phyloP scores from a whole-genome alignment of 2,113 vertebrate genomes.

The Vanacampus margaritifer region DNA sequence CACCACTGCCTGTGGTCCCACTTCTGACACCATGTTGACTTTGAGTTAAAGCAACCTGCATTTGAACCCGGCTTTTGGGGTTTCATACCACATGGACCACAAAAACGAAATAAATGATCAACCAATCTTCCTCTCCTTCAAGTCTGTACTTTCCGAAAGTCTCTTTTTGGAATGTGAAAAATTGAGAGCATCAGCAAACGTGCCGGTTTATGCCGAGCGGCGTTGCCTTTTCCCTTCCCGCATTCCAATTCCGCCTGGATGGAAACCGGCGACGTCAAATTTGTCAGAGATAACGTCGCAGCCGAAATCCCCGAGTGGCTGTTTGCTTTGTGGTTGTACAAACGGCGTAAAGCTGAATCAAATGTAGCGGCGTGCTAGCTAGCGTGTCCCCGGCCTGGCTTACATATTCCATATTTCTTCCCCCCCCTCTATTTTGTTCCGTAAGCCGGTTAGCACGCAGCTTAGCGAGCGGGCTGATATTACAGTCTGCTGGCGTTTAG shows the following conservation, averaged over 20 bases:
- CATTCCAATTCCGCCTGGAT: not conserved
- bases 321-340: conserved; percentile 43
- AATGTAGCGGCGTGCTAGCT: conserved; percentile 8
- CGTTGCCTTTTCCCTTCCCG: not conserved
- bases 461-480: conserved; percentile 40
- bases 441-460: conserved; percentile 61
- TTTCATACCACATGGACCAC: not conserved
- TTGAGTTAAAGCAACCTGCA: not conserved
- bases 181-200: not conserved
- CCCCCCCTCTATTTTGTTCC: conserved; percentile 21
- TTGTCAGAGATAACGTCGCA: conserved; percentile 1
- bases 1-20: not conserved
- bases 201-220: not conserved
- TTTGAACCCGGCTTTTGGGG: not conserved
- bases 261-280: not conserved
- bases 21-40: not conserved
- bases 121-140: not conserved
- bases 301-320: conserved; percentile 34
- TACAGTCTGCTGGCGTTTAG: conserved; percentile 29
- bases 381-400: conserved; percentile 15
- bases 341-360: conserved; percentile 37
- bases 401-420: conserved; percentile 32
- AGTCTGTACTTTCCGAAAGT: not conserved
- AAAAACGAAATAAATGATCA: not conserved
- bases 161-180: not conserved